phyloP scores from a whole-genome alignment of 1,140 invertebrate genomes.

The Chymomyza costata region DNA sequence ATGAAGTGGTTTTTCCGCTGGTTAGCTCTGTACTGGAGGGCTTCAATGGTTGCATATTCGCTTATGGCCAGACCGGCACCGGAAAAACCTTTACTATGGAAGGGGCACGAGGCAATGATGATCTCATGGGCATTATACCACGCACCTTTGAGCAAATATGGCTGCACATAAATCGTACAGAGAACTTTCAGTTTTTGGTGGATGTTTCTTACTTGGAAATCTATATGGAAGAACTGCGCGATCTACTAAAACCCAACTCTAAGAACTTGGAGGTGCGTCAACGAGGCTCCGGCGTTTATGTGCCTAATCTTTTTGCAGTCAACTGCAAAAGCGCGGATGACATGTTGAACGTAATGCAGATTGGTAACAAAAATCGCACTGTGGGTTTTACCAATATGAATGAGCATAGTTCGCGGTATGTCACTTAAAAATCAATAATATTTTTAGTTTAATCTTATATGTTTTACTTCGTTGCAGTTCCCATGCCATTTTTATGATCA shows the following conservation, averaged over 20 bases:
- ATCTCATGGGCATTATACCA: slow-evolving; percentile 91
- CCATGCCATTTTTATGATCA: slow-evolving; percentile 99
- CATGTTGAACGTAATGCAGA: slow-evolving; percentile 91
- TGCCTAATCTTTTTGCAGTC: slow-evolving; percentile 92
- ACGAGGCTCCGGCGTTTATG: slow-evolving; percentile 89
- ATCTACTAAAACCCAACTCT: slow-evolving; percentile 91
- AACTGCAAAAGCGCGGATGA: slow-evolving; percentile 94
- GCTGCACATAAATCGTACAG: slow-evolving; percentile 89
- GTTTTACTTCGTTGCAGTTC: slow-evolving; percentile 79
- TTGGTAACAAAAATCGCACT: slow-evolving; percentile 92
- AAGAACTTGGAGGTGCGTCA: slow-evolving; percentile 85
- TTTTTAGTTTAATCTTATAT: background rate
- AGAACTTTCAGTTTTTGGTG: slow-evolving; percentile 93
- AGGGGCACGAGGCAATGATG: slow-evolving; percentile 80
- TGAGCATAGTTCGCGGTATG: slow-evolving; percentile 90
- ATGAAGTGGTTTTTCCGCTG: slow-evolving; percentile 92
- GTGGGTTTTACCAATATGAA: slow-evolving; percentile 99
- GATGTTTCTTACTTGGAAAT: slow-evolving; percentile 95
- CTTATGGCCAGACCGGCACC: slow-evolving; percentile 96
- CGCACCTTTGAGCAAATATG: slow-evolving; percentile 98
- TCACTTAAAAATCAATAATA: background rate
- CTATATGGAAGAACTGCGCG: slow-evolving; percentile 94
- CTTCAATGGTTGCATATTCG: slow-evolving; percentile 98
- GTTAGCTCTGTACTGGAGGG: slow-evolving; percentile 97
- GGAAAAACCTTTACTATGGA: slow-evolving; percentile 98